Evolutionary conservation across 2,113 vertebrate species (phyloP).

Genomic region (Marmota flaviventris): DNA sequence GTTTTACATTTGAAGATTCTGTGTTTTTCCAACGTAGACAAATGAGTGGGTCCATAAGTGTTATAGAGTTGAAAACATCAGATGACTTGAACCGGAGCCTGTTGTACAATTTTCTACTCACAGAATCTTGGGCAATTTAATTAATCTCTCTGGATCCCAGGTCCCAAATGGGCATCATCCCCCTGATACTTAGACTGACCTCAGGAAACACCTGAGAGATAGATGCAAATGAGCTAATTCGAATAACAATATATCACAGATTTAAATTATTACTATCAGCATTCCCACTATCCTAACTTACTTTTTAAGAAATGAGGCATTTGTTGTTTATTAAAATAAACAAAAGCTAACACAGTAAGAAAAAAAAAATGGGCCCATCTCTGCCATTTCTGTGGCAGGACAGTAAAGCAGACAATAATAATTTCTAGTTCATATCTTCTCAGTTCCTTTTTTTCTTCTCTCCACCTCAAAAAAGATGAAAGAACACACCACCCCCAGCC

Average conservation of each 20-base stretch:
- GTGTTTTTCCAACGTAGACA: not conserved
- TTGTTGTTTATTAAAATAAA: not conserved
- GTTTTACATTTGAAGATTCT: not conserved
- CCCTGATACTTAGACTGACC: not conserved
- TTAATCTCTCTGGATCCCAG: not conserved
- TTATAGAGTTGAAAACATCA: not conserved
- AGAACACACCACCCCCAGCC: not conserved
- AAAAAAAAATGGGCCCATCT: not conserved
- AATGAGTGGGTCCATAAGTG: not conserved
- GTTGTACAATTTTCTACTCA: not conserved
- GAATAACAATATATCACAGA: not conserved
- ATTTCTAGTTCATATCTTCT: not conserved
- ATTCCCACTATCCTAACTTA: not conserved
- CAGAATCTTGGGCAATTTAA: not conserved
- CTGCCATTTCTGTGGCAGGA: not conserved
- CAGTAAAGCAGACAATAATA: not conserved
- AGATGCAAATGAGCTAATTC: not conserved
- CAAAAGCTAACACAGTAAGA: not conserved
- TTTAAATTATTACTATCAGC: not conserved
- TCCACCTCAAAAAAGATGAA: not conserved
- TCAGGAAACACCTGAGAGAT: not conserved
- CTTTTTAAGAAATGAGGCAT: conserved; percentile 2
- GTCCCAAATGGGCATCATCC: not conserved
- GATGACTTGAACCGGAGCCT: not conserved
- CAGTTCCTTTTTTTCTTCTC: not conserved